Evolutionary conservation across 2,113 vertebrate genomes (phyloP).

Genomic region (Fregata magnificens): DNA sequence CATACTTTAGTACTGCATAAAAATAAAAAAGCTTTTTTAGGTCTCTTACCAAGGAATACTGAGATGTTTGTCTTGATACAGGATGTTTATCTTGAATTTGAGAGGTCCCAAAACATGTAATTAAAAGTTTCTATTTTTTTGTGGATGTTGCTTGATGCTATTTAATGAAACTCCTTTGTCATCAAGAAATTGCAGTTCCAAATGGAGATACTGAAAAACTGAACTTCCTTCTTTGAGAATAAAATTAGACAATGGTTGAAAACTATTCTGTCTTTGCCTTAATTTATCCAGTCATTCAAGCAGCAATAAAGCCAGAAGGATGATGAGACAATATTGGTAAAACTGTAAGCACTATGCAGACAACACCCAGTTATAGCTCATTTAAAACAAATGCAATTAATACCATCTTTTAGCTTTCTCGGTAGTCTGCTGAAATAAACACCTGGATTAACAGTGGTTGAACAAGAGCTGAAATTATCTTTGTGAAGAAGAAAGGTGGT

Average conservation of each 20-base stretch:
- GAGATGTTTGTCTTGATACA: not conserved
- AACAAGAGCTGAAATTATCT: not conserved
- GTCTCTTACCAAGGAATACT: not conserved
- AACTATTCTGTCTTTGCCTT: not conserved
- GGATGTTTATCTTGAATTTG: constrained; percentile 14
- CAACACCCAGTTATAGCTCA: not conserved
- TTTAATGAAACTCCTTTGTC: not conserved
- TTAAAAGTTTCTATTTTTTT: not conserved
- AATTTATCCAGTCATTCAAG: not conserved
- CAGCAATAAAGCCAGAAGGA: not conserved
- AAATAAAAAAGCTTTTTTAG: not conserved
- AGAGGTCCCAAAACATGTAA: not conserved
- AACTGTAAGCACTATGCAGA: not conserved
- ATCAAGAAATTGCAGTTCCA: not conserved
- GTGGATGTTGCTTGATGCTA: not conserved
- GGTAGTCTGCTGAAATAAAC: not conserved
- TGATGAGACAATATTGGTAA: not conserved
- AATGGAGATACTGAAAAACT: not conserved
- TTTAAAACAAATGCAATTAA: not conserved
- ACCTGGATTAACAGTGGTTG: accelerated
- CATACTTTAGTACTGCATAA: not conserved
- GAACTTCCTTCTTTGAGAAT: not conserved
- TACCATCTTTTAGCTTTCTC: not conserved
- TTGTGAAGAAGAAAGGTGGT: not conserved
- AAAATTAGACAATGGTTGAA: not conserved